Base-by-base conservation (phyloP, 2,888 invertebrate genomes). In the Malthinus flaveolus region DNA sequence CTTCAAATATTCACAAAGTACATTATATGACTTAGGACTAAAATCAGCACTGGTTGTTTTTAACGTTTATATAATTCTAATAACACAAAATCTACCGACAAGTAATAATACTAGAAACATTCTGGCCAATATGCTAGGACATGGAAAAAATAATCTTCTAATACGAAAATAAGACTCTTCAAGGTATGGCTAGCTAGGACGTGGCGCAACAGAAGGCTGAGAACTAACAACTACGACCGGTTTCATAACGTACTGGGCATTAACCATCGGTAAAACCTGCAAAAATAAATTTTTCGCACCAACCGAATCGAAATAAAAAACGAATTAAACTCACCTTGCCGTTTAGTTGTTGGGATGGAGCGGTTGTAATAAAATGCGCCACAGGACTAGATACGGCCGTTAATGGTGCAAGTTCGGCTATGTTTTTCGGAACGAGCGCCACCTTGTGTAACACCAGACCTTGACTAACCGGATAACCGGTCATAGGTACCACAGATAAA, bases 171-270 rank as follows among this genome's bases (percentile, higher is more conserved):
- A 36, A 34, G 49, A 48, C 23, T 9, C 7, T 9, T 32, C 13
- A 9, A 55, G 45, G 50, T 46, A 39, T 48, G 56, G 61, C 61
- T 61, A 61, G 61, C 61, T 61, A 47, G 56, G 61, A 50, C 61
- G 61, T 32, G 70, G 63, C 15, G 78, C 76, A 9, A 56, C 51
- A 10, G 62, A 59, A 15, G 62, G 56, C 52, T 80, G 73, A 7
- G 82, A 80, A 68, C 82, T 84, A 31, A 87, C 87, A 56, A 89
- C 87, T 50, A 88, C 87, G 42, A 88, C 84, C 1, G 88, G 88
- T 75, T 88, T 88, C 46, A 88, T 85, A 57, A 88, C 79, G 58
- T 88, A 88, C 79, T 88, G 88, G 65, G 87, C 84, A 77, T 85
- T 85, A 63, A 87, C 84, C 53, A 87, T 79, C 56, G 87, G 83